Conservation (phyloP, 2,797 vertebrate species). For the Sebastolobus alascanus region DNA sequence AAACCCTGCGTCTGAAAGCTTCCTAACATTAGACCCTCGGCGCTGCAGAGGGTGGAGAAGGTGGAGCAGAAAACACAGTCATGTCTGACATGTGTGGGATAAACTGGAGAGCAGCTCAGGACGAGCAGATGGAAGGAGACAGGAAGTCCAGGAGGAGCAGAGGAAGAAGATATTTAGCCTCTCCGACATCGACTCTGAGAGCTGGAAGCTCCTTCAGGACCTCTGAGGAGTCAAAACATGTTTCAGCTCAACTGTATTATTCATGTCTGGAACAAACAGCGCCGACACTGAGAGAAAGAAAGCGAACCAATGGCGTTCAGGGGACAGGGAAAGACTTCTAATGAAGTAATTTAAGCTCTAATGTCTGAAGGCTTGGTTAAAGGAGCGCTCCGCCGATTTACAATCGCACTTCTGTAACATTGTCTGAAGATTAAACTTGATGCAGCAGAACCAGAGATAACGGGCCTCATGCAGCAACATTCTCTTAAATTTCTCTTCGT, state of each 20-base stretch:
- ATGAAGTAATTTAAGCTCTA: too few species aligned
- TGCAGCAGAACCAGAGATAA: too few species aligned
- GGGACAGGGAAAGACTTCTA: too few species aligned
- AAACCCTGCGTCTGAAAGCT: not conserved
- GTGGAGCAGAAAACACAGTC: constrained; percentile 4
- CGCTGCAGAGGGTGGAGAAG: not conserved
- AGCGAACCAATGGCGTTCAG: too few species aligned
- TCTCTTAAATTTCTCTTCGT: too few species aligned
- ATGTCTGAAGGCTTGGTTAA: too few species aligned
- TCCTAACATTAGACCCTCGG: not conserved
- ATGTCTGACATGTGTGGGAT: not conserved
- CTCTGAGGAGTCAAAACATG: constrained; percentile 1
- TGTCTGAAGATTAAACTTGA: too few species aligned
- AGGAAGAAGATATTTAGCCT: constrained; percentile 31
- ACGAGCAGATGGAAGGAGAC: constrained; percentile 32
- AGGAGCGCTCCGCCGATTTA: too few species aligned
- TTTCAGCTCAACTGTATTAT: constrained; percentile 23
- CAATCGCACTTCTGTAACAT: too few species aligned
- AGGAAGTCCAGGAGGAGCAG: constrained; percentile 36
- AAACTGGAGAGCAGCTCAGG: not conserved
- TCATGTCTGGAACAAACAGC: constrained; percentile 9
- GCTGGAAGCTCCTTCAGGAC: constrained; percentile 13
- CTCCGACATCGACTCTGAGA: constrained; percentile 2
- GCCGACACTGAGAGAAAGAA: not conserved
- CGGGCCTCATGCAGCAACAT: too few species aligned